Percentiles rank a stretch among this genome's conserved stretches.
phyloP scores from a whole-genome alignment of 2,888 invertebrate species.

The Chaetoderma sp. region DNA sequence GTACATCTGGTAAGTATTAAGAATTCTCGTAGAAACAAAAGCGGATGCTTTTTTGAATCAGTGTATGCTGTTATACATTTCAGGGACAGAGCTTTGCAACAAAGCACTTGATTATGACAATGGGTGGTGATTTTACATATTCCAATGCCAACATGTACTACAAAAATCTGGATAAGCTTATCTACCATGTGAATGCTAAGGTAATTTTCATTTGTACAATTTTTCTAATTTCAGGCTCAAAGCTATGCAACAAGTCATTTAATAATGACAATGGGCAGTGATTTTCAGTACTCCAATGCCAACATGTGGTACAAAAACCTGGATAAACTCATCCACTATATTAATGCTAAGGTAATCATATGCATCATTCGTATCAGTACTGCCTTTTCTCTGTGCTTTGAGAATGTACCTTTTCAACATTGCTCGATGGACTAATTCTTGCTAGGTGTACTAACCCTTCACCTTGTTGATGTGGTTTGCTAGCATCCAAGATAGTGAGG shows the following conservation, averaged over 20 bases:
- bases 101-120: constrained; percentile 82
- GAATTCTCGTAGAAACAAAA: too few species aligned
- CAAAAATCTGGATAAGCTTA: constrained; percentile 86
- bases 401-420: too few species aligned
- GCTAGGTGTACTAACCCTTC: too few species aligned
- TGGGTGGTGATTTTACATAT: constrained; percentile 93
- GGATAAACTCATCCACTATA: constrained; percentile 87
- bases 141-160: constrained; percentile 85
- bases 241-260: constrained; percentile 77
- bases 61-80: constrained; percentile 4
- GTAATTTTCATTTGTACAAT: too few species aligned
- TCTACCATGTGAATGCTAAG: constrained; percentile 77
- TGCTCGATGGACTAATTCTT: too few species aligned
- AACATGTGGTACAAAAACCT: constrained; percentile 84
- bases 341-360: constrained; percentile 69
- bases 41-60: too few species aligned
- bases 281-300: constrained; percentile 89
- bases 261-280: constrained; percentile 88
- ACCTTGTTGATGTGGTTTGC: too few species aligned
- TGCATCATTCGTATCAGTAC: too few species aligned
- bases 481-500: too few species aligned
- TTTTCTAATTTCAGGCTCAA: constrained; percentile 70
- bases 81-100: constrained; percentile 74
- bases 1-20: too few species aligned
- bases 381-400: too few species aligned